These are phyloP conservation scores for Borostomias antarcticus DNA, from an alignment of 2,797 vertebrate genomes.

Conservation along the genomic window DNA sequence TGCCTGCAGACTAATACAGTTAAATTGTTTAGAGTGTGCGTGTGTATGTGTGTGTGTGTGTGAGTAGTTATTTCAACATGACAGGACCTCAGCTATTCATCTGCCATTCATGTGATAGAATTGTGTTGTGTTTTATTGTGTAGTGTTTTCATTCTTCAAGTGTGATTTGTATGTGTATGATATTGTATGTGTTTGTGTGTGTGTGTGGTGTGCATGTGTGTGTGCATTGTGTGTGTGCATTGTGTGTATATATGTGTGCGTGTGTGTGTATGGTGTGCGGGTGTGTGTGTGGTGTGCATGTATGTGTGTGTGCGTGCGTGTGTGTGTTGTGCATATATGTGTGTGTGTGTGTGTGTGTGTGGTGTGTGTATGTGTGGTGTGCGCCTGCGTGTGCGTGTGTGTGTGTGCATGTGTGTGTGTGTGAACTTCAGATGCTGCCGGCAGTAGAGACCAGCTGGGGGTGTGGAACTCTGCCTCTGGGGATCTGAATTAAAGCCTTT, in stretches of 20 bases:
- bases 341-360: conserved; percentile 8
- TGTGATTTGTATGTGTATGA: no score
- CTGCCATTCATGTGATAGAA: no score
- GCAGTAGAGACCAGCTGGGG: conserved; percentile 53
- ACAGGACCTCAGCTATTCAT: no score
- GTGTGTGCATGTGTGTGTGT: conserved; percentile 13
- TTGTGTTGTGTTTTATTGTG: no score
- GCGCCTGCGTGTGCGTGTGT: conserved; percentile 9
- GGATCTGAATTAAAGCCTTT: conserved; percentile 62
- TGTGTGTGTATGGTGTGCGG: not conserved
- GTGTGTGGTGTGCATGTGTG: no score
- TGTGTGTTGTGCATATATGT: conserved; percentile 13
- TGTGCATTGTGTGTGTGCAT: not conserved
- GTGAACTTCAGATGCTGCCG: conserved; percentile 35
- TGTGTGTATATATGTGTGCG: not conserved
- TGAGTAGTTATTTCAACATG: no score
- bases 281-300: not conserved
- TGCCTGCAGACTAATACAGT: no score
- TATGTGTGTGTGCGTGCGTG: not conserved
- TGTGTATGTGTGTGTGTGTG: no score
- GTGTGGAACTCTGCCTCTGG: conserved; percentile 58
- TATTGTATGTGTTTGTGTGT: not conserved
- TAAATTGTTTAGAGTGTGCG: no score
- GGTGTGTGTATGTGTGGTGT: conserved; percentile 15
- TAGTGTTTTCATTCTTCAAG: not conserved